A percentile compares a stretch with the other conserved stretches of the same genome.
Evolutionary conservation across 2,113 vertebrate genomes (phyloP).

Genomic region (Sinocyclocheilus grahami): DNA sequence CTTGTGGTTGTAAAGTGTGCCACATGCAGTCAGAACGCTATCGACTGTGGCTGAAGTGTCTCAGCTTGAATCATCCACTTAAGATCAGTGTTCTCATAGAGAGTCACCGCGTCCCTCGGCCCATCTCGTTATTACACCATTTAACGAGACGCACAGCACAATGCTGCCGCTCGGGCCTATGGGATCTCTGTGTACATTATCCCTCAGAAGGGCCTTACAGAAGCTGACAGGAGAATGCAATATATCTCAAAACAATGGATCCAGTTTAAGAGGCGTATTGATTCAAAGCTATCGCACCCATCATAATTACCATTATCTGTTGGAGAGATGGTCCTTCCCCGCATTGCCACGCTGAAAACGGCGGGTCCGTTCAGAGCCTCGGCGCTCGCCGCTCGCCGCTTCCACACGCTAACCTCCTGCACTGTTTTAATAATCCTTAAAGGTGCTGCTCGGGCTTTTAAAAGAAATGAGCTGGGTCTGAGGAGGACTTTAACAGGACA

Average conservation of each 20-base stretch:
- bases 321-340: constrained; percentile 66
- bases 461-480: constrained; percentile 64
- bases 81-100: constrained; percentile 16
- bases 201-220: constrained; percentile 54
- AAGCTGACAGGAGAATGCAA: constrained; percentile 68
- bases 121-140: constrained; percentile 27
- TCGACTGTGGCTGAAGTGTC: constrained; percentile 10
- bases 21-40: not conserved
- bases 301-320: constrained; percentile 71
- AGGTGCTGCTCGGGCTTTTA: constrained; percentile 62
- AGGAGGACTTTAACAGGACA: constrained; percentile 58
- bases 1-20: constrained; percentile 4
- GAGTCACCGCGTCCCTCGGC: not conserved
- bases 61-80: constrained; percentile 19
- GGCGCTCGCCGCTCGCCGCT: not conserved
- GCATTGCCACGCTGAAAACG: constrained; percentile 48
- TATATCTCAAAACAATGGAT: constrained; percentile 75
- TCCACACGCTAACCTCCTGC: constrained; percentile 41
- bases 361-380: constrained; percentile 1
- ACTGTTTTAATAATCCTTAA: constrained; percentile 63
- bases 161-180: constrained; percentile 30
- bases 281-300: constrained; percentile 65
- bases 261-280: constrained; percentile 71
- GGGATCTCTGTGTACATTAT: constrained; percentile 39
- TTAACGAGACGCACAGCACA: constrained; percentile 30